These are phyloP conservation scores for Carollia perspicillata DNA, from an alignment of 2,113 vertebrate species.

Conservation along the genomic window DNA sequence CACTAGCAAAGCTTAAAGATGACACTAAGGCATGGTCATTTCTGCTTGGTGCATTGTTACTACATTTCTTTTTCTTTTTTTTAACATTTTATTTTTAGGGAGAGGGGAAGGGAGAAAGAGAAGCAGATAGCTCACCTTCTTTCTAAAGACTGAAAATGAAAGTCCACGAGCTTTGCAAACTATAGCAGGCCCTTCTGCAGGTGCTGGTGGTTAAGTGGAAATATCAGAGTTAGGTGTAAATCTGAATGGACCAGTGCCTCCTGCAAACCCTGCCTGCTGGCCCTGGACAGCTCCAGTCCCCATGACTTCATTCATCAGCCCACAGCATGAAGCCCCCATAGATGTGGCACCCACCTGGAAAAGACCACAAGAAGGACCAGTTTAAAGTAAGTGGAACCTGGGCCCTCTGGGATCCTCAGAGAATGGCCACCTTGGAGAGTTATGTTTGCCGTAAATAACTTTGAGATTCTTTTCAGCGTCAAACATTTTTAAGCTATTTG, in stretches of 20 bases:
- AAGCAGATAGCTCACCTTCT: slow-evolving; percentile 86
- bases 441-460: background rate
- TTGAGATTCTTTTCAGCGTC: background rate
- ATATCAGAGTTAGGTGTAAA: slow-evolving; percentile 92
- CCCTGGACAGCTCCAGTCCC: slow-evolving; percentile 94
- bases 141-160: slow-evolving; percentile 95
- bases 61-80: background rate
- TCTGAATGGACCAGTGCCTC: slow-evolving; percentile 91
- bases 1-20: background rate
- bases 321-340: slow-evolving; percentile 99
- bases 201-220: slow-evolving; percentile 89
- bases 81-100: too few relatives aligned
- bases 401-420: background rate
- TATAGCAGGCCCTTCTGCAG: slow-evolving; percentile 85
- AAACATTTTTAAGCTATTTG: slow-evolving; percentile 22
- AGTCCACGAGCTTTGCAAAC: slow-evolving; percentile 96
- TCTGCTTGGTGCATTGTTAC: background rate
- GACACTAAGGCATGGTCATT: background rate
- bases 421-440: background rate
- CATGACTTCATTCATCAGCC: slow-evolving; percentile 98
- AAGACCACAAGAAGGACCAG: slow-evolving; percentile 24
- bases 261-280: slow-evolving; percentile 92
- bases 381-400: background rate
- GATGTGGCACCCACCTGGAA: slow-evolving; percentile 95
- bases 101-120: too few relatives aligned